Conservation (phyloP, 2,113 vertebrate genomes). For the Neomonachus schauinslandi region DNA sequence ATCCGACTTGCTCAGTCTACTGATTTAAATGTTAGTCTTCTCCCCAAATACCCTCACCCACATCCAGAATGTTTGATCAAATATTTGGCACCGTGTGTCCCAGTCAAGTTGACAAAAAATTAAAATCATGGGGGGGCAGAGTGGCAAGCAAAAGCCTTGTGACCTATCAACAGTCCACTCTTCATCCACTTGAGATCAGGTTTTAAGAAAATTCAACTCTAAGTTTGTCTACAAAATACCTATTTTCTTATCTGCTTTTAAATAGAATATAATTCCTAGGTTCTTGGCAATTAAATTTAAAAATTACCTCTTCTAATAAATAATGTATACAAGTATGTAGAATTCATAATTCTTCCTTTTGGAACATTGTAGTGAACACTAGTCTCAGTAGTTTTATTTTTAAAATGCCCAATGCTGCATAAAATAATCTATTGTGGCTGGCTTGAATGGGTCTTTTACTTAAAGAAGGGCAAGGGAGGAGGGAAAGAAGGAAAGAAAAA, state of each 20-base stretch:
- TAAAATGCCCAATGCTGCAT: not conserved
- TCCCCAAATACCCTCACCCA: not conserved
- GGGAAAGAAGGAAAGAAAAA: not conserved
- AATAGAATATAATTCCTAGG: not conserved
- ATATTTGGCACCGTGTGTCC: not conserved
- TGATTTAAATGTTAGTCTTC: slow-evolving; percentile 7
- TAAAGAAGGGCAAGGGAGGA: not conserved
- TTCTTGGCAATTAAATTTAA: slow-evolving; percentile 4
- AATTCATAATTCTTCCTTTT: slow-evolving; percentile 10
- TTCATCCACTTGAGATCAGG: not conserved
- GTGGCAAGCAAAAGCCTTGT: not conserved
- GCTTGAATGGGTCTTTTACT: not conserved
- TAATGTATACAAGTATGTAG: not conserved
- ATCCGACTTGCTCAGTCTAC: not conserved
- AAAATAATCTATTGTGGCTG: not conserved
- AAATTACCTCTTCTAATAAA: slow-evolving; percentile 16
- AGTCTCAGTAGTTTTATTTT: not conserved
- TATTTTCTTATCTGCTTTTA: slow-evolving; percentile 31
- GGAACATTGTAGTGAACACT: not conserved
- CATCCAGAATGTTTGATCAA: not conserved
- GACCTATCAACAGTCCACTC: not conserved
- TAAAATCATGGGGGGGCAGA: not conserved
- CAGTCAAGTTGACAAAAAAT: not conserved
- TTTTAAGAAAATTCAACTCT: not conserved
- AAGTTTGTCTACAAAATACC: not conserved